Evolutionary conservation across 2,113 vertebrate genomes (phyloP).

Genomic region (Reinhardtius hippoglossoides): DNA sequence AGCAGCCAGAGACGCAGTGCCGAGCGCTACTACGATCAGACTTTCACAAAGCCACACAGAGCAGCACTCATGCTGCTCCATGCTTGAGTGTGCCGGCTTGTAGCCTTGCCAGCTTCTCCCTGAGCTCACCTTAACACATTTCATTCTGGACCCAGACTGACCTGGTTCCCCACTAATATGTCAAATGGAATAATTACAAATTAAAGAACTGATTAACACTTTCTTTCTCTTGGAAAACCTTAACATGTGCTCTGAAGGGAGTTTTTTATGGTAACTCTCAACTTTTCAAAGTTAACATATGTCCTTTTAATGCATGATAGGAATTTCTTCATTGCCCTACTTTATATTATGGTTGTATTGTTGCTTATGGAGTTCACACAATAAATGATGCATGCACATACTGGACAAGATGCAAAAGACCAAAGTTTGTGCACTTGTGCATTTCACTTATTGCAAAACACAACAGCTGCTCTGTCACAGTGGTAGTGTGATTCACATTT

Average conservation of each 20-base stretch:
- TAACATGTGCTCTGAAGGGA: too few relatives aligned
- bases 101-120: background rate
- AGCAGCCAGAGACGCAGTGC: constrained; percentile 8
- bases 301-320: background rate
- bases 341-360: background rate
- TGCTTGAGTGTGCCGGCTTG: background rate
- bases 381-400: background rate
- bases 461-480: background rate
- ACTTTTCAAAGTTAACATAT: background rate
- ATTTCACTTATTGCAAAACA: background rate
- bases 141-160: background rate
- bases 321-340: background rate
- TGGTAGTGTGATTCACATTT: background rate
- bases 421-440: background rate
- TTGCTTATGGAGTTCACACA: background rate
- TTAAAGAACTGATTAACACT: too few relatives aligned
- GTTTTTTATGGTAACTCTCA: background rate
- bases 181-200: background rate
- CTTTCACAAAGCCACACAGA: constrained; percentile 29
- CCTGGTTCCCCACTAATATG: background rate
- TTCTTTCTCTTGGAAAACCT: too few relatives aligned
- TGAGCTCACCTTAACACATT: too few relatives aligned
- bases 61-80: constrained; percentile 12
- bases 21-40: constrained; percentile 34
- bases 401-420: background rate